A percentile compares a stretch with the other conserved stretches of the same genome.
These are phyloP conservation scores for Odontothrips loti DNA, from an alignment of 2,888 invertebrate species.

Conservation along the genomic window DNA sequence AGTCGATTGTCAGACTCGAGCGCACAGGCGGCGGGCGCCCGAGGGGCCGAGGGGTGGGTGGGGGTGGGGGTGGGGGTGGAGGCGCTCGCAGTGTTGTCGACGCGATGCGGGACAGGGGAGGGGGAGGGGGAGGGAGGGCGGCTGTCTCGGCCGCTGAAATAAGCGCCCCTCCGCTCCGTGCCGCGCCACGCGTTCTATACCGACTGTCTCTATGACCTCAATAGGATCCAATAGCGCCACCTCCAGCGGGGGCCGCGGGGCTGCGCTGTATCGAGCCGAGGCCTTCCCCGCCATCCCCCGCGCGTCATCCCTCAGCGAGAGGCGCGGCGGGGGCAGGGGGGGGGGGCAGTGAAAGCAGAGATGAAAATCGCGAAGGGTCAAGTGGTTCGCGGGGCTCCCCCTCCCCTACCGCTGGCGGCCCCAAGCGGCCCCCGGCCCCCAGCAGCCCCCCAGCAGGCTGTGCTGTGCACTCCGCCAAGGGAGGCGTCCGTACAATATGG, in stretches of 20 bases:
- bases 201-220: constrained; percentile 19
- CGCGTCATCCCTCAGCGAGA: neutral
- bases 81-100: neutral
- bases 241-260: neutral
- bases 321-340: neutral
- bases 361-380: too few species aligned
- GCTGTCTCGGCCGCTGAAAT: neutral
- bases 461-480: too few species aligned
- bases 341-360: neutral
- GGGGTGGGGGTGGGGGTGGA: neutral
- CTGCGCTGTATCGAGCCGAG: constrained; percentile 8
- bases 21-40: neutral
- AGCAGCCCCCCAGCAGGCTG: too few species aligned
- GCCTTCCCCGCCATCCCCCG: neutral
- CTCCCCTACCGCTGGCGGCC: neutral
- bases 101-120: neutral
- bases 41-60: neutral
- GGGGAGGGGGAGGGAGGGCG: neutral
- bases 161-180: neutral
- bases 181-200: neutral
- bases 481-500: too few species aligned
- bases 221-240: neutral
- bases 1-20: neutral
- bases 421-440: neutral
- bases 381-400: neutral